Base-by-base conservation (phyloP, 2,888 invertebrate species). In the Plagiodera versicolora region DNA sequence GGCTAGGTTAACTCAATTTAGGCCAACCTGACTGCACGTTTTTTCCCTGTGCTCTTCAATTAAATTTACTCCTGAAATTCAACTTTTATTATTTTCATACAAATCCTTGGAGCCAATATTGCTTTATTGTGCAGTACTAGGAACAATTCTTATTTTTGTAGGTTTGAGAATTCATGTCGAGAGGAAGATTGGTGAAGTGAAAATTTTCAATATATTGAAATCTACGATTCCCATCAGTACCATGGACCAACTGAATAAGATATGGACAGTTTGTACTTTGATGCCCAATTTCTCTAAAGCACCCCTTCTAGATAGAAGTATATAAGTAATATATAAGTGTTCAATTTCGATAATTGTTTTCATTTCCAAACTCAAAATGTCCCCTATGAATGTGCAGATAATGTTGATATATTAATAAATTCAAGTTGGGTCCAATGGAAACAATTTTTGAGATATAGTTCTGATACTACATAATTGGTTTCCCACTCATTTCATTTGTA, bases 111-210 rank as follows among this genome's bases (percentile, higher is more conserved):
- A n/a, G n/a, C n/a, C n/a, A n/a, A n/a, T n/a, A n/a, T n/a, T n/a
- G n/a, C n/a, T n/a, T n/a, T n/a, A n/a, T n/a, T n/a, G n/a, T n/a
- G n/a, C n/a, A n/a, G n/a, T n/a, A n/a, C n/a, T n/a, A n/a, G n/a
- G n/a, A 16, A 14, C n/a, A 2, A 9, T 9, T 8, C 20, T 48
- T 48, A 11, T 19, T 20, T 48, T 48, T 20, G 20, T 20, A 48
- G 48, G 46, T 46, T 10, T 48, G 20, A 48, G 48, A 48, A 48
- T 48, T 48, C 48, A 48, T 48, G 48, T 48, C 2, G 45, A 48
- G 20, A 19, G 48, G 20, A 20, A 19, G 20, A 48, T 48, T 20
- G 11, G 48, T 5, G 48, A 48, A 48, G 48, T 48, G 14, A 48
- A 48, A 20, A 19, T 48, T 19, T 20, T 20, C 48, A 19, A 4